phyloP scores from a whole-genome alignment of 2,888 invertebrate genomes.

The Epinotia ramella region DNA sequence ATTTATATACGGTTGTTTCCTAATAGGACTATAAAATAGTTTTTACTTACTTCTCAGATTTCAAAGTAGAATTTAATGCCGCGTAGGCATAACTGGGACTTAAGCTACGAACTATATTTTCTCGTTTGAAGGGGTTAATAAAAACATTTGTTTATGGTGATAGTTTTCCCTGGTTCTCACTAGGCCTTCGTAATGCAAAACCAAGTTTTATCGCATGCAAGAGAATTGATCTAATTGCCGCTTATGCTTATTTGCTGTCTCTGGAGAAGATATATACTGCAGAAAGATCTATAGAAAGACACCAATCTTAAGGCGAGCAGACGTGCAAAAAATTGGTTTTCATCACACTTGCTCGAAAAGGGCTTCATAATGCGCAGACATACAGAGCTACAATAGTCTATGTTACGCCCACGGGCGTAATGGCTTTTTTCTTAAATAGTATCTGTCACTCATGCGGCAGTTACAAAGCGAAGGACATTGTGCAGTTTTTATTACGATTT shows the following conservation, averaged over 20 bases:
- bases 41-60: background rate
- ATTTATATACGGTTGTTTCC: too few relatives aligned
- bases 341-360: too few relatives aligned
- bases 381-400: too few relatives aligned
- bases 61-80: background rate
- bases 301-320: background rate
- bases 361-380: too few relatives aligned
- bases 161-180: slow-evolving; percentile 23
- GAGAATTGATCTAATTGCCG: background rate
- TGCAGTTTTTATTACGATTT: too few relatives aligned
- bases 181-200: slow-evolving; percentile 9
- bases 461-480: too few relatives aligned
- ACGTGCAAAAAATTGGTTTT: too few relatives aligned
- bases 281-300: background rate
- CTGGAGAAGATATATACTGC: background rate
- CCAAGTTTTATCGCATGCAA: background rate
- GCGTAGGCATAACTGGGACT: background rate
- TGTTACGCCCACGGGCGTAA: too few relatives aligned
- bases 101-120: background rate
- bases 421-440: too few relatives aligned
- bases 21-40: too few relatives aligned
- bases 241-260: background rate
- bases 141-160: slow-evolving; percentile 11
- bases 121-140: slow-evolving; percentile 7
- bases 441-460: too few relatives aligned